These are phyloP conservation scores for Lanistes nyassanus DNA, from an alignment of 1,140 invertebrate species.

Conservation along the genomic window DNA sequence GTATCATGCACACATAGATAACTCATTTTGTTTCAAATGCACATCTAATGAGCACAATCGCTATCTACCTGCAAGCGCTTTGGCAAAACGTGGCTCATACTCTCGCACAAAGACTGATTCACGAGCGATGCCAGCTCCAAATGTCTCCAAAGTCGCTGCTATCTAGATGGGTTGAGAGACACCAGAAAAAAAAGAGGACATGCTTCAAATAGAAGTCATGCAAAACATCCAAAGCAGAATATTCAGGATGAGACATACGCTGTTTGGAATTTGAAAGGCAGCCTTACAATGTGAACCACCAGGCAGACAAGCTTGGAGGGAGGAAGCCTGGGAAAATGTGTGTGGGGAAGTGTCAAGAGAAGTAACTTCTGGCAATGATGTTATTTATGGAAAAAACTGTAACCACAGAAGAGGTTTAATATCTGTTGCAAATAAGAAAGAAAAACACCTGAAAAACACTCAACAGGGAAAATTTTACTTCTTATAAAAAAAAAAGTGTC, in stretches of 20 bases:
- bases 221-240: constrained; percentile 26
- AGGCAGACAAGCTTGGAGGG: neutral
- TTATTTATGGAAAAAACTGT: no score
- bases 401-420: no score
- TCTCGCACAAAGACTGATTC: constrained; percentile 87
- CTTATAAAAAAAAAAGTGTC: no score
- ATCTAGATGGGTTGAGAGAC: constrained; percentile 69
- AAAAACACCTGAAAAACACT: no score
- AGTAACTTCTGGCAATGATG: no score
- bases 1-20: no score
- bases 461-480: no score
- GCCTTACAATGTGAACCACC: neutral
- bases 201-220: constrained; percentile 14
- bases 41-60: no score
- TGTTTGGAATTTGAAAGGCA: neutral
- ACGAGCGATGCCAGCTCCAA: constrained; percentile 75
- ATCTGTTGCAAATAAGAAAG: no score
- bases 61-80: constrained; percentile 22
- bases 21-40: neutral
- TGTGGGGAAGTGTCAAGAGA: neutral
- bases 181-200: constrained; percentile 4
- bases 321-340: neutral
- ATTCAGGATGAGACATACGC: neutral
- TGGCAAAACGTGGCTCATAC: constrained; percentile 82
- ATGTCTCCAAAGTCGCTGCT: constrained; percentile 91